Conservation (phyloP, 1,140 invertebrate species). For the Drosophila tristis region DNA sequence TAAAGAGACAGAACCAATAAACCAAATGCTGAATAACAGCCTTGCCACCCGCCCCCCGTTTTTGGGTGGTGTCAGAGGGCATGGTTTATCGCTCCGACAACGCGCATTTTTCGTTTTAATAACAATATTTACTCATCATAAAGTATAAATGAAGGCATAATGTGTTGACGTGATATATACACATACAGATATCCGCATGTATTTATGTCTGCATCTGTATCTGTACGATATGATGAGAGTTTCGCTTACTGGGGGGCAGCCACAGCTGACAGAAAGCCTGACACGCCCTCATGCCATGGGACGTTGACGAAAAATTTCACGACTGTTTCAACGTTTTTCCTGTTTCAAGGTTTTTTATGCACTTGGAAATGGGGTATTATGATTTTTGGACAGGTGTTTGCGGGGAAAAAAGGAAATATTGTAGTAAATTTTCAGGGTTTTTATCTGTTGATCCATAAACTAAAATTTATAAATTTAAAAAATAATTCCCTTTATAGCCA, state of each 20-base stretch:
- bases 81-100: conserved; percentile 49
- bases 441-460: too few relatives aligned
- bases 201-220: conserved; percentile 24
- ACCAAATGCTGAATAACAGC: conserved; percentile 53
- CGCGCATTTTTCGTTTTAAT: conserved; percentile 60
- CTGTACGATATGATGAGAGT: conserved; percentile 12
- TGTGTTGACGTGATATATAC: conserved; percentile 49
- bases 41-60: background rate
- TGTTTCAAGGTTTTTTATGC: conserved; percentile 21
- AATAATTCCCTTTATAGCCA: too few relatives aligned
- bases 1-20: conserved; percentile 55
- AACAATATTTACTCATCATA: conserved; percentile 68
- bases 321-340: conserved; percentile 46
- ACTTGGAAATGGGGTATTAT: background rate
- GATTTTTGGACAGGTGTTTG: too few relatives aligned
- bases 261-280: conserved; percentile 28
- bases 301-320: conserved; percentile 46
- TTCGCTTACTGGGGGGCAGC: conserved; percentile 1
- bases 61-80: conserved; percentile 12
- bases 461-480: too few relatives aligned
- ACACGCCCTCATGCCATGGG: conserved; percentile 27
- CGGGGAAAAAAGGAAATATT: too few relatives aligned
- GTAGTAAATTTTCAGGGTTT: too few relatives aligned
- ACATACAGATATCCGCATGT: conserved; percentile 1
- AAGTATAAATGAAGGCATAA: conserved; percentile 68